These are phyloP conservation scores for Hyles euphorbiae DNA, from an alignment of 1,140 invertebrate genomes.

Conservation along the genomic window DNA sequence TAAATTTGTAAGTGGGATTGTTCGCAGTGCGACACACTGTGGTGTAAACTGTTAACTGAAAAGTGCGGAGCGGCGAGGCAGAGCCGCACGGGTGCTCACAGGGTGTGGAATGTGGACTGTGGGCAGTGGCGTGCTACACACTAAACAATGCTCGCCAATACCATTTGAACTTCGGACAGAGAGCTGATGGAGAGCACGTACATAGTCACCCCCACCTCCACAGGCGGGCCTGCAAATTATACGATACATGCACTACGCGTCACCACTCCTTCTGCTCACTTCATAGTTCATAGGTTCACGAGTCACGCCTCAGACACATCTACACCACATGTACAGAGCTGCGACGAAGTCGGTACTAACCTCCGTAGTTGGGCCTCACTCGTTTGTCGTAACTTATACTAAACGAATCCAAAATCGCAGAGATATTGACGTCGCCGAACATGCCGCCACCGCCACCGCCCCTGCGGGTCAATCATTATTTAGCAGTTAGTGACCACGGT, in stretches of 20 bases:
- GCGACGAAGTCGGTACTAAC: slow-evolving; percentile 77
- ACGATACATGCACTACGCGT: slow-evolving; percentile 19
- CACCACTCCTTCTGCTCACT: neutral
- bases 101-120: no score
- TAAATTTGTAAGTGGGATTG: no score
- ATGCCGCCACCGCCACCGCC: slow-evolving; percentile 84
- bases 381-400: slow-evolving; percentile 98
- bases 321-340: no score
- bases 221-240: slow-evolving; percentile 91
- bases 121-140: neutral
- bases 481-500: neutral
- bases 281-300: neutral
- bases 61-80: slow-evolving; percentile 21
- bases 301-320: no score
- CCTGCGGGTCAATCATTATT: neutral
- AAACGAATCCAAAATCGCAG: slow-evolving; percentile 94
- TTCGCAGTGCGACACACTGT: no score
- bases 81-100: slow-evolving; percentile 23
- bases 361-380: slow-evolving; percentile 98
- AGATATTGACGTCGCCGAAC: slow-evolving; percentile 94
- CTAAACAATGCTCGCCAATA: slow-evolving; percentile 74
- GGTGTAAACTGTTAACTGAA: neutral
- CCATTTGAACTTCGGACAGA: slow-evolving; percentile 99
- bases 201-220: slow-evolving; percentile 97
- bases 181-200: slow-evolving; percentile 99